These are phyloP conservation scores for Papilio dardanus DNA, from an alignment of 1,140 invertebrate species.

Conservation along the genomic window DNA sequence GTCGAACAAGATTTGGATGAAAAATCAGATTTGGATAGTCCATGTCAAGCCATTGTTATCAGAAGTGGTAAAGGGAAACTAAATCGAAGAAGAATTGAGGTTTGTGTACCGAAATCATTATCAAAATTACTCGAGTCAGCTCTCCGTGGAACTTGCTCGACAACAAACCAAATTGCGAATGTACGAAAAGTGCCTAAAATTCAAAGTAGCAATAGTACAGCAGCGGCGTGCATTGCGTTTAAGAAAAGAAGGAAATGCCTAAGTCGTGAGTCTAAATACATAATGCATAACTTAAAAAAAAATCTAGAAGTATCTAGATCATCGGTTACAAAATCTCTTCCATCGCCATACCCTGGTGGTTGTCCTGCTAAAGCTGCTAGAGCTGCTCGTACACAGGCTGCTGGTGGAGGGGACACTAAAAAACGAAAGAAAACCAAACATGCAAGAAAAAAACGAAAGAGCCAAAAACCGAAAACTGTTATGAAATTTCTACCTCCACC, in stretches of 20 bases:
- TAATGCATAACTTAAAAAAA: background rate
- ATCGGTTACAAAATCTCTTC: background rate
- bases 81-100: conserved; percentile 6
- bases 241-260: background rate
- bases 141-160: conserved; percentile 23
- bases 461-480: background rate
- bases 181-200: background rate
- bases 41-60: conserved; percentile 14
- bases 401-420: background rate
- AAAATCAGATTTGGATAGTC: background rate
- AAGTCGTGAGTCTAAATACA: background rate
- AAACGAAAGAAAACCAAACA: background rate
- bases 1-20: background rate
- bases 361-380: background rate
- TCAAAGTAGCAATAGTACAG: background rate
- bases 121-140: conserved; percentile 18
- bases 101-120: conserved; percentile 23
- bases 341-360: background rate
- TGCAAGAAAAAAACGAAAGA: background rate
- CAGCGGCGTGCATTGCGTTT: background rate
- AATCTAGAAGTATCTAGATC: background rate
- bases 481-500: conserved; percentile 29
- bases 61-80: conserved; percentile 16
- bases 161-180: conserved; percentile 1
- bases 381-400: background rate